phyloP scores from a whole-genome alignment of 2,797 vertebrate species.

The Notolepis coatsorum region DNA sequence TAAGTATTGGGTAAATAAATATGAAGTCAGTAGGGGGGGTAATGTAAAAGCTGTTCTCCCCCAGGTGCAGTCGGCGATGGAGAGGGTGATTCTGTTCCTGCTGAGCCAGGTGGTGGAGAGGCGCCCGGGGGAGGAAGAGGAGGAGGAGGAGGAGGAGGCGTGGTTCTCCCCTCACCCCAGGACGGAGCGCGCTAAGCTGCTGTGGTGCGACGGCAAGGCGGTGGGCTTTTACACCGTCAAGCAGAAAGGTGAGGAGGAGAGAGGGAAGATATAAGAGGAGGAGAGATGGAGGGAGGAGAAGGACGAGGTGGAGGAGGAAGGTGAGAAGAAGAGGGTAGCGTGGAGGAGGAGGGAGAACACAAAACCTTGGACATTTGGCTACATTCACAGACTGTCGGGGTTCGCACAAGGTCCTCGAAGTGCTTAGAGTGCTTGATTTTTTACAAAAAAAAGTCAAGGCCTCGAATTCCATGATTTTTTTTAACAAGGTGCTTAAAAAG shows the following conservation, averaged over 20 bases:
- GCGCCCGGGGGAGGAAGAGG: conserved; percentile 64
- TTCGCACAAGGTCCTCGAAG: too few relatives aligned
- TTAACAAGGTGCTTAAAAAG: too few relatives aligned
- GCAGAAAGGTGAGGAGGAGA: conserved; percentile 83
- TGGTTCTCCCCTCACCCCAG: conserved; percentile 86
- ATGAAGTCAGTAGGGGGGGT: too few relatives aligned
- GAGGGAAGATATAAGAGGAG: background rate
- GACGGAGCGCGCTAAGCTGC: conserved; percentile 87
- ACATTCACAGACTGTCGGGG: too few relatives aligned
- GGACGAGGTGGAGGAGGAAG: background rate
- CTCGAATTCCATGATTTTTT: too few relatives aligned
- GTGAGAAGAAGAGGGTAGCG: background rate
- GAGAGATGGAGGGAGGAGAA: background rate
- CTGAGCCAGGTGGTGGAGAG: conserved; percentile 88
- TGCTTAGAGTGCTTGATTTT: too few relatives aligned
- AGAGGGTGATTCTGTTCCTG: conserved; percentile 92
- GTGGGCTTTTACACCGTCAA: conserved; percentile 93
- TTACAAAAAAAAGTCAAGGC: too few relatives aligned
- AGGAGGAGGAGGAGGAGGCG: conserved; percentile 63
- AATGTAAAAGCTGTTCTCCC: background rate
- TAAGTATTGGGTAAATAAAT: too few relatives aligned
- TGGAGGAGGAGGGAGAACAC: background rate
- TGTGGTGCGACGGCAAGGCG: conserved; percentile 87
- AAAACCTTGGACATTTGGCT: too few relatives aligned
- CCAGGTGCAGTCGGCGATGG: conserved; percentile 88